These are phyloP conservation scores for Orcinus orca DNA, from an alignment of 2,113 vertebrate genomes.

Conservation along the genomic window DNA sequence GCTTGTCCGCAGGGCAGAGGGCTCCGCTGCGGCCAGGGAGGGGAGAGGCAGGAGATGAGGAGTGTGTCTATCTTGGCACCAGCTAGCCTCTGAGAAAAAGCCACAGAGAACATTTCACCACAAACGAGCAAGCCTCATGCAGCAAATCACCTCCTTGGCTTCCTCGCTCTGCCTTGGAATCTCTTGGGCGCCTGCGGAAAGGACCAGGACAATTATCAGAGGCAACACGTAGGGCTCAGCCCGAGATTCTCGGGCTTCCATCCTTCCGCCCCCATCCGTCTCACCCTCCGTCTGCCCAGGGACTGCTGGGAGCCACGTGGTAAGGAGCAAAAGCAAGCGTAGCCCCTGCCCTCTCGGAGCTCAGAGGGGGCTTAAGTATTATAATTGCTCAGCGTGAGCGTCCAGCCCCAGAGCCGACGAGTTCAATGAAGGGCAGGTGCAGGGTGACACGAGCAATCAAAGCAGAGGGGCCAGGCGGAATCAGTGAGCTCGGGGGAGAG, in stretches of 20 bases:
- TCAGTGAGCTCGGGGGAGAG: not conserved
- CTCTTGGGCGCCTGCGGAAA: not conserved
- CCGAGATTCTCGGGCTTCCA: not conserved
- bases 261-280: not conserved
- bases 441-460: not conserved
- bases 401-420: not conserved
- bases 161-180: not conserved
- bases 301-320: fast-evolving
- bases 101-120: slow-evolving; percentile 4
- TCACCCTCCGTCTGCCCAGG: not conserved
- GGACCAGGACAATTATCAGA: not conserved
- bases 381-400: not conserved
- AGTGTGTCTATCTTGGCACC: not conserved
- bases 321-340: not conserved
- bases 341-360: not conserved
- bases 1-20: fast-evolving
- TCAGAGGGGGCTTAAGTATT: fast-evolving
- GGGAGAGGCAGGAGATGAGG: not conserved
- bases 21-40: not conserved
- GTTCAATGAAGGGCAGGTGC: not conserved
- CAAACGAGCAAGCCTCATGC: not conserved
- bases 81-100: not conserved
- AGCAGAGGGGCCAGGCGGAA: not conserved
- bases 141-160: not conserved
- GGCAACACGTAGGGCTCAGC: not conserved